Percentiles rank a stretch among this genome's conserved stretches.
phyloP scores from a whole-genome alignment of 2,113 vertebrate species.

The Oryzias javanicus region DNA sequence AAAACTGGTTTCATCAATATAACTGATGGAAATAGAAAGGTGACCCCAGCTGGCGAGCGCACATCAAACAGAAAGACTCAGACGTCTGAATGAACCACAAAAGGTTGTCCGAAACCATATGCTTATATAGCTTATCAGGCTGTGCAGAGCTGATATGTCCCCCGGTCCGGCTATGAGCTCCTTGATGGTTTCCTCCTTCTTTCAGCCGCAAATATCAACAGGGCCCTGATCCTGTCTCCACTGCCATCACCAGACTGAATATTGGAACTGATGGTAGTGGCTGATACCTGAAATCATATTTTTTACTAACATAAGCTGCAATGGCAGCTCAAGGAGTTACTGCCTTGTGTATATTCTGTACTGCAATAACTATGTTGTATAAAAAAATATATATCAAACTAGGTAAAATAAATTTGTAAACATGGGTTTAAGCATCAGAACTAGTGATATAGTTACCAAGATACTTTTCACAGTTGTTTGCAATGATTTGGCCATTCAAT shows the following conservation, averaged over 20 bases:
- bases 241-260: conserved; percentile 51
- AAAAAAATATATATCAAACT: too few relatives aligned
- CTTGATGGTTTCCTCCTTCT: conserved; percentile 43
- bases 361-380: too few relatives aligned
- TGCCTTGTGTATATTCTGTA: conserved; percentile 5
- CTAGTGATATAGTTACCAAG: too few relatives aligned
- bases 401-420: too few relatives aligned
- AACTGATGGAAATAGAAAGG: conserved; percentile 21
- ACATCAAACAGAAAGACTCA: conserved; percentile 30
- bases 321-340: conserved; percentile 5
- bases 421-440: too few relatives aligned
- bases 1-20: conserved; percentile 4
- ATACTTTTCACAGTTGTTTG: too few relatives aligned
- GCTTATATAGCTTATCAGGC: conserved; percentile 54
- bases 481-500: too few relatives aligned
- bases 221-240: conserved; percentile 39
- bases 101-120: conserved; percentile 32
- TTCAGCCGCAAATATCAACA: conserved; percentile 53
- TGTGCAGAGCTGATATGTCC: conserved; percentile 51
- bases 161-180: conserved; percentile 25
- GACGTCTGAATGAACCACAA: conserved; percentile 33
- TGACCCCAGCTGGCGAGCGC: conserved; percentile 27
- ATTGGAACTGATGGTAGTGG: conserved; percentile 43
- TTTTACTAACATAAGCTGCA: conserved; percentile 26
- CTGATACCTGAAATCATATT: conserved; percentile 45